Conservation (phyloP, 2,888 invertebrate species). For the Eristalis pertinax region DNA sequence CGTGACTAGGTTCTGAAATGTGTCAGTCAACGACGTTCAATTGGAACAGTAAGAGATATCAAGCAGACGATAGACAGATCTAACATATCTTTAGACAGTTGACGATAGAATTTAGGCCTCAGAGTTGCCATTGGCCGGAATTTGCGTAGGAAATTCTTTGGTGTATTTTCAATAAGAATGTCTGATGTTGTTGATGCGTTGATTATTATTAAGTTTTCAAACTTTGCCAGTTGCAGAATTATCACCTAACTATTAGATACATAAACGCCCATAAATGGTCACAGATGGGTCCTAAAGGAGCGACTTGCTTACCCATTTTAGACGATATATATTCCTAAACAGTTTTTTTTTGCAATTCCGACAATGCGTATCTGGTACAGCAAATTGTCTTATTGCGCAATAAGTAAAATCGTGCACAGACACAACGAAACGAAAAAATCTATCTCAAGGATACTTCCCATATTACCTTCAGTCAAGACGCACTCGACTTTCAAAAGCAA, state of each 20-base stretch:
- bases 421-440: neutral
- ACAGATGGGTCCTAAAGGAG: neutral
- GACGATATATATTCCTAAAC: neutral
- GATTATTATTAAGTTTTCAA: too few relatives aligned
- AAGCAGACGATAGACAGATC: neutral
- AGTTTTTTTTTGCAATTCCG: neutral
- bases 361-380: neutral
- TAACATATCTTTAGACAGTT: neutral
- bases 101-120: neutral
- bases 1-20: neutral
- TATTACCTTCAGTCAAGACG: constrained; percentile 36
- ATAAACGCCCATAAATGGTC: too few relatives aligned
- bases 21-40: neutral
- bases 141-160: too few relatives aligned
- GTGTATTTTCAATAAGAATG: too few relatives aligned
- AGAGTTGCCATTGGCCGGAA: neutral
- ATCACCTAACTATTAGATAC: too few relatives aligned
- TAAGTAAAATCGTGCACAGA: neutral
- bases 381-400: constrained; percentile 9
- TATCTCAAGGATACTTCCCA: constrained; percentile 46
- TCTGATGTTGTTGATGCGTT: too few relatives aligned
- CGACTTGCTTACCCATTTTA: neutral
- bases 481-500: constrained; percentile 44
- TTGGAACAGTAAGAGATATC: neutral
- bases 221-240: neutral